phyloP scores from a whole-genome alignment of 2,113 vertebrate species.

The Lophius piscatorius region DNA sequence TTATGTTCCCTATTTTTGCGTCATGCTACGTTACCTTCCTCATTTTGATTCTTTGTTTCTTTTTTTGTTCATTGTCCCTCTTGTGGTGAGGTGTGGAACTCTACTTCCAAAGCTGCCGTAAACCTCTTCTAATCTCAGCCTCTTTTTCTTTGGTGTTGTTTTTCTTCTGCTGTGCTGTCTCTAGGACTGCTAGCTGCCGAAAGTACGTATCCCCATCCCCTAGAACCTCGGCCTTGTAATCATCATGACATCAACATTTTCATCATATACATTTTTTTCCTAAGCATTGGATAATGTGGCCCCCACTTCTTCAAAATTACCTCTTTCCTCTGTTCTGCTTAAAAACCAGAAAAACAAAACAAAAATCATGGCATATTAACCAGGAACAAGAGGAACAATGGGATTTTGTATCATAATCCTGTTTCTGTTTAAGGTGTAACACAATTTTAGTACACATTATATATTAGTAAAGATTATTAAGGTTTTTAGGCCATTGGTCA shows the following conservation, averaged over 20 bases:
- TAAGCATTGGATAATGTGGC: conserved; percentile 13
- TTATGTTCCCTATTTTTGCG: background rate
- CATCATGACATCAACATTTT: conserved; percentile 37
- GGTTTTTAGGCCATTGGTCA: no score
- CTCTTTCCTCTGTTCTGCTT: conserved; percentile 6
- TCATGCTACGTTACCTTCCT: background rate
- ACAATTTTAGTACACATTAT: background rate
- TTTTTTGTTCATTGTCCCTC: background rate
- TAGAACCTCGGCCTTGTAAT: conserved; percentile 32
- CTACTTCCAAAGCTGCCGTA: conserved; percentile 5
- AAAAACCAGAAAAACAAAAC: background rate
- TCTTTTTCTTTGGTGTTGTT: conserved; percentile 64
- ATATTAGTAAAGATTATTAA: no score
- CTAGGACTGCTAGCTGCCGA: conserved; percentile 99
- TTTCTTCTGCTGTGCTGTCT: conserved; percentile 85
- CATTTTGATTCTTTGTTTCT: background rate
- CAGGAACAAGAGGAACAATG: no score
- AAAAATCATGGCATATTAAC: no score
- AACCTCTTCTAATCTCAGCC: conserved; percentile 52
- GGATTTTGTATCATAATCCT: background rate
- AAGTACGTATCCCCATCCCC: conserved; percentile 91
- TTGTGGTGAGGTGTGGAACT: conserved; percentile 31
- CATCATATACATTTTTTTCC: conserved; percentile 9
- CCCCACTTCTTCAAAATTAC: conserved; percentile 14
- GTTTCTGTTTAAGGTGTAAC: background rate